phyloP scores from a whole-genome alignment of 2,797 vertebrate species.

The Chelon labrosus region DNA sequence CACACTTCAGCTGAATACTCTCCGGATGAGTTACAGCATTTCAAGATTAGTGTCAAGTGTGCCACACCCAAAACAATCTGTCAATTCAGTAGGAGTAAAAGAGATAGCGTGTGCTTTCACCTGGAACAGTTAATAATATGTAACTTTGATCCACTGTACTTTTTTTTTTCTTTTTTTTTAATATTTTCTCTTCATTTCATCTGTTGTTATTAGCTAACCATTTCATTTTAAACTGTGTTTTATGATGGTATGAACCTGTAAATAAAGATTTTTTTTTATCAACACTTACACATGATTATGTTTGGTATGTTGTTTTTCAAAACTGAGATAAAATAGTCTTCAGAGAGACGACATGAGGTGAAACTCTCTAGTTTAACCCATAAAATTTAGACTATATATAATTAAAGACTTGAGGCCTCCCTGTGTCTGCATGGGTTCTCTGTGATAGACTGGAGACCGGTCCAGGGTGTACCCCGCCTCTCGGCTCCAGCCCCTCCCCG shows the following conservation, averaged over 20 bases:
- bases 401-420: no score
- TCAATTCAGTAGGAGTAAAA: neutral
- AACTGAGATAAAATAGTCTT: neutral
- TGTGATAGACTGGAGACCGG: no score
- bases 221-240: slow-evolving; percentile 44
- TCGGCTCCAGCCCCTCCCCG: no score
- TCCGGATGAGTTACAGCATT: slow-evolving; percentile 9
- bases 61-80: slow-evolving; percentile 40
- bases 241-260: slow-evolving; percentile 53
- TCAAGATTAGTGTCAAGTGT: slow-evolving; percentile 12
- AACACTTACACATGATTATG: neutral
- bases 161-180: neutral
- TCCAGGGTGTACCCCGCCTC: no score
- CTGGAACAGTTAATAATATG: neutral
- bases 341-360: neutral
- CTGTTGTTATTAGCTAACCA: slow-evolving; percentile 29
- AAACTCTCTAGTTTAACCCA: no score
- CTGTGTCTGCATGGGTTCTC: no score
- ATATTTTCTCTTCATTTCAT: neutral
- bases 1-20: slow-evolving; percentile 10
- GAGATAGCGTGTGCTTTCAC: no score
- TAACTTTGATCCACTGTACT: neutral
- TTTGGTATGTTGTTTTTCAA: slow-evolving; percentile 18
- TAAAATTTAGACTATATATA: no score
- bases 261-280: slow-evolving; percentile 66